Percentiles rank a stretch among this genome's conserved stretches.
Conservation (phyloP, 2,797 vertebrate species). For the Rhincodon typus region DNA sequence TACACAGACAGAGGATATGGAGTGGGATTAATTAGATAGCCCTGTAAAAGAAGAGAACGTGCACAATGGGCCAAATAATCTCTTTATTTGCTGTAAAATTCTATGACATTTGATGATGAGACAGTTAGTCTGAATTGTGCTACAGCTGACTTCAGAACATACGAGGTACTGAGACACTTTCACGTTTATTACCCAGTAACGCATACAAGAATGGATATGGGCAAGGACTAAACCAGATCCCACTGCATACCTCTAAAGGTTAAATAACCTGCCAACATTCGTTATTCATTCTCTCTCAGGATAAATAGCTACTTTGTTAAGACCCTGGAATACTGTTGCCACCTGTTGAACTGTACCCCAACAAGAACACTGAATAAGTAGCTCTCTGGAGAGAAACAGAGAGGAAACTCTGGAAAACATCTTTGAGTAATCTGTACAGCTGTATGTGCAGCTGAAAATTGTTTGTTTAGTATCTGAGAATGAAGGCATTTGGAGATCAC, state of each 20-base stretch:
- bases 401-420: neutral
- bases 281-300: neutral
- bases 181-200: neutral
- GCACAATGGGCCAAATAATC: neutral
- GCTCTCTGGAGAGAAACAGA: neutral
- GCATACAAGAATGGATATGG: neutral
- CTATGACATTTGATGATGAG: neutral
- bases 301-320: constrained; percentile 8
- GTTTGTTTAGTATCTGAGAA: neutral
- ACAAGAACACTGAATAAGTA: neutral
- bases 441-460: neutral
- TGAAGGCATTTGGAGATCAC: neutral
- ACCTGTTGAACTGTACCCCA: neutral
- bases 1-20: neutral
- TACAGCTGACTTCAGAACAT: neutral
- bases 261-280: neutral
- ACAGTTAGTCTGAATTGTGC: neutral
- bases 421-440: neutral
- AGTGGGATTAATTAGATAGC: neutral
- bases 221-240: neutral
- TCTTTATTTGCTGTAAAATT: neutral
- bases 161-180: neutral
- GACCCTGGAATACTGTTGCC: neutral
- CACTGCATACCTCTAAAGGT: neutral
- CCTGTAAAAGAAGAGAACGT: neutral